phyloP scores from a whole-genome alignment of 1,140 invertebrate genomes.

The Cephus cinctus region DNA sequence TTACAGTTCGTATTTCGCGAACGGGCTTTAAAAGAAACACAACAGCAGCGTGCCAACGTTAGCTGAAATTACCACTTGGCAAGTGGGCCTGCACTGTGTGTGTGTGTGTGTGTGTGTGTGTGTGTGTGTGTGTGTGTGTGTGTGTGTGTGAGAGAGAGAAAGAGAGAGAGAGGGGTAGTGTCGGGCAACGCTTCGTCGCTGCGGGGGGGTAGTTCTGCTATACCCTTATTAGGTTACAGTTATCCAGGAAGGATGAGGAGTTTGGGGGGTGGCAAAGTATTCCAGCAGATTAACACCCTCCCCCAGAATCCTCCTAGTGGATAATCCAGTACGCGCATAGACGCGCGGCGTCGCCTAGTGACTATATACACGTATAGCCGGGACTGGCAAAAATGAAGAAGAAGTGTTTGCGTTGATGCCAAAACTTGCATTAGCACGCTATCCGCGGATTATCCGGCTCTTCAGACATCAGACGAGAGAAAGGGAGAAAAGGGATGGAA shows the following conservation, averaged over 20 bases:
- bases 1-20: conserved; percentile 2
- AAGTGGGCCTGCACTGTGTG: conserved; percentile 20
- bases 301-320: conserved; percentile 29
- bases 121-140: too few relatives aligned
- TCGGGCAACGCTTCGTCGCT: too few relatives aligned
- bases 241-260: conserved; percentile 30
- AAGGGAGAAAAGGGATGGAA: neutral
- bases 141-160: too few relatives aligned
- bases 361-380: too few relatives aligned
- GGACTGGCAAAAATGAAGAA: conserved; percentile 39
- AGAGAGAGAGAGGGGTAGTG: too few relatives aligned
- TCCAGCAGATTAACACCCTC: conserved; percentile 43
- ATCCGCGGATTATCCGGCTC: conserved; percentile 34
- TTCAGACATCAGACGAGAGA: conserved; percentile 29
- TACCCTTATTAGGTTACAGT: conserved; percentile 48
- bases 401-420: conserved; percentile 40
- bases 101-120: too few relatives aligned
- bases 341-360: conserved; percentile 7
- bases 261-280: conserved; percentile 33
- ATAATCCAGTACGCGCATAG: conserved; percentile 38
- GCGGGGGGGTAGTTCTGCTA: conserved; percentile 16
- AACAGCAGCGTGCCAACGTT: conserved; percentile 31
- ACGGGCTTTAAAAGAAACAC: conserved; percentile 32
- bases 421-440: conserved; percentile 47
- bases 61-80: conserved; percentile 44